Evolutionary conservation across 2,113 vertebrate genomes (phyloP).

Genomic region (Nettapus auritus): DNA sequence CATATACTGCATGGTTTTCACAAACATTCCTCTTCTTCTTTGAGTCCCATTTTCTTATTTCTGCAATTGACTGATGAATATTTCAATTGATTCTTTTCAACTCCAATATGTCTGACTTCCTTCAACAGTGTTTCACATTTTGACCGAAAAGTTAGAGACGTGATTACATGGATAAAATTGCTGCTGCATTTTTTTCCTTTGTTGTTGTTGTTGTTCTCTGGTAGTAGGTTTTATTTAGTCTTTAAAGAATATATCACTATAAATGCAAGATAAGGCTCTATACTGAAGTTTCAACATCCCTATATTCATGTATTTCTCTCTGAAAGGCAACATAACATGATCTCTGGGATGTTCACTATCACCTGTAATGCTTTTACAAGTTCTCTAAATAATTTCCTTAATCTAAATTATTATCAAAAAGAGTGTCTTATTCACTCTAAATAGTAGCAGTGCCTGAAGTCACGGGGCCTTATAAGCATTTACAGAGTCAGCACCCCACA

Average conservation of each 20-base stretch:
- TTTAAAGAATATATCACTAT: background rate
- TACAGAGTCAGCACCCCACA: background rate
- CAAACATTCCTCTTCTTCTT: background rate
- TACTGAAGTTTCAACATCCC: background rate
- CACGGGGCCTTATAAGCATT: background rate
- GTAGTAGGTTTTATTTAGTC: background rate
- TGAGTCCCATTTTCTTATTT: background rate
- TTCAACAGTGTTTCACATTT: slow-evolving; percentile 3
- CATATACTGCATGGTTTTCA: background rate
- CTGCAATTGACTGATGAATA: background rate
- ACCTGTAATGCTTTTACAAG: background rate
- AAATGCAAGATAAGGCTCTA: background rate
- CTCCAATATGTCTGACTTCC: background rate
- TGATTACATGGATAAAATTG: background rate
- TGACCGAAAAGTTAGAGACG: background rate
- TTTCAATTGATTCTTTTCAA: background rate
- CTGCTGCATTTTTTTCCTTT: background rate
- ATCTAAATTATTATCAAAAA: slow-evolving; percentile 15
- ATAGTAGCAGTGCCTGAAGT: background rate
- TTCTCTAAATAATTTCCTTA: background rate
- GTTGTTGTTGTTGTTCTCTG: rapidly evolving
- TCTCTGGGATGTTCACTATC: background rate
- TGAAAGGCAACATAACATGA: background rate
- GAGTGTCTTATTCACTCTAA: background rate
- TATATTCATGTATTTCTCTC: background rate